Evolutionary conservation across 2,888 invertebrate species (phyloP).

Genomic region (Scaptomyza flava): DNA sequence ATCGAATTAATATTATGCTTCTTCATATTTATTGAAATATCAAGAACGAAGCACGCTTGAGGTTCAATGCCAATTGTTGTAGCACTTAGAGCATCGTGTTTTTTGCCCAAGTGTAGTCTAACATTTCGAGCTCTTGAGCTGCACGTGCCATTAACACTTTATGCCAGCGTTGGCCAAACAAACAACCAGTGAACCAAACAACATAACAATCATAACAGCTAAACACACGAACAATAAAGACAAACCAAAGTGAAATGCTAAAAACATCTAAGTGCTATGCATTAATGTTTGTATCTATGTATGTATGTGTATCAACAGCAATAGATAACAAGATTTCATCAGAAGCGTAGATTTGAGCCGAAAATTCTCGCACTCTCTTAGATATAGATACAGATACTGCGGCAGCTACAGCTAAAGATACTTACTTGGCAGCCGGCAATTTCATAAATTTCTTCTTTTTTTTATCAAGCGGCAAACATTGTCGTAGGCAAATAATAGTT

Average conservation of each 20-base stretch:
- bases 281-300: constrained; percentile 6
- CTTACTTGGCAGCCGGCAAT: constrained; percentile 49
- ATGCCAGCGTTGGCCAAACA: constrained; percentile 43
- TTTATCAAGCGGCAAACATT: constrained; percentile 74
- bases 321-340: constrained; percentile 71
- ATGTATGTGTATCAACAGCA: constrained; percentile 9
- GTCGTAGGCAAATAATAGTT: constrained; percentile 70
- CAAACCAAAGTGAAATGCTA: constrained; percentile 18
- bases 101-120: constrained; percentile 3
- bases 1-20: too few species aligned
- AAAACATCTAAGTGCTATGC: constrained; percentile 21
- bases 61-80: not conserved
- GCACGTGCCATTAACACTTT: constrained; percentile 82
- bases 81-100: not conserved
- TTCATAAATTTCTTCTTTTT: constrained; percentile 59
- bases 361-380: constrained; percentile 43
- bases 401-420: constrained; percentile 17
- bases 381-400: constrained; percentile 17
- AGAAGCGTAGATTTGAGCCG: constrained; percentile 51
- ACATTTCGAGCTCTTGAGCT: constrained; percentile 30
- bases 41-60: not conserved
- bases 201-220: constrained; percentile 3
- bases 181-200: constrained; percentile 26
- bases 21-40: too few species aligned
- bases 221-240: not conserved